Conservation (phyloP, 2,113 vertebrate genomes). For the Tamias sibiricus region DNA sequence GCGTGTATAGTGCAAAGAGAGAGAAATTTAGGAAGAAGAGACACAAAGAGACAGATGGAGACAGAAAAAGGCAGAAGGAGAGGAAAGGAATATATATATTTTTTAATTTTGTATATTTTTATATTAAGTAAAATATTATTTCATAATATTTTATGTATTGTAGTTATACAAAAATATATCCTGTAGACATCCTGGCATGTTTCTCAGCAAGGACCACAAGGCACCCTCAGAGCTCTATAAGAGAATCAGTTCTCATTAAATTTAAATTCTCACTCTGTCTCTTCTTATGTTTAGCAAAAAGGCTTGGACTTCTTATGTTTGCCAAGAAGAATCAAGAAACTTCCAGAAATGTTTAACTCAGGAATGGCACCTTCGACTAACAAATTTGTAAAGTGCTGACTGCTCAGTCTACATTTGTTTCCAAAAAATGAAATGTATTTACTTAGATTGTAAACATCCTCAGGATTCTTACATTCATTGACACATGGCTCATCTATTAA, state of each 20-base stretch:
- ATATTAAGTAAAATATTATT: background rate
- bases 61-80: background rate
- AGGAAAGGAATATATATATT: background rate
- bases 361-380: background rate
- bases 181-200: background rate
- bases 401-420: background rate
- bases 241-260: constrained; percentile 3
- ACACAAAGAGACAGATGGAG: background rate
- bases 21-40: background rate
- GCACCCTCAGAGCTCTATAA: background rate
- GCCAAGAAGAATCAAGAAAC: constrained; percentile 46
- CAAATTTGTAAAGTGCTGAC: background rate
- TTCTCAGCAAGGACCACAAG: background rate
- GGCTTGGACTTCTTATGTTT: background rate
- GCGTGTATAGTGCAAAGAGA: background rate
- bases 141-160: background rate
- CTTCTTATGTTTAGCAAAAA: background rate
- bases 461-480: background rate
- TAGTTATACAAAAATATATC: background rate
- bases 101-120: constrained; percentile 3
- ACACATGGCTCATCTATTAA: background rate
- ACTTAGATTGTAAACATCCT: background rate
- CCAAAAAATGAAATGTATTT: background rate
- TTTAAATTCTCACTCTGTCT: background rate
- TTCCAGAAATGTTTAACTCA: constrained; percentile 35